phyloP scores from a whole-genome alignment of 1,140 invertebrate genomes.

The Melanaphis sacchari region DNA sequence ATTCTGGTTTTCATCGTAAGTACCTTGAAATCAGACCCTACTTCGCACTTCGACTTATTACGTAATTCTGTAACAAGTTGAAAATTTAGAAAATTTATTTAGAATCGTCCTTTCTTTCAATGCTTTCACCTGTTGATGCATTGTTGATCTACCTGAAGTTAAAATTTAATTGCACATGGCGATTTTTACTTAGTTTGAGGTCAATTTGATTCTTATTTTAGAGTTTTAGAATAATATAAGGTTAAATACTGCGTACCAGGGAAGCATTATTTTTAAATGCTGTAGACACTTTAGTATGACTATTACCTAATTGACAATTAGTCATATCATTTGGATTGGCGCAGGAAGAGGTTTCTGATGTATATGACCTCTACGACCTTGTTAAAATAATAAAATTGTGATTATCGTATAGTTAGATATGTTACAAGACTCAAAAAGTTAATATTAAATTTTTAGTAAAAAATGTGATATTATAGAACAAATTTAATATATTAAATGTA shows the following conservation, averaged over 20 bases:
- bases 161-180: background rate
- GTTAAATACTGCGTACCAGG: background rate
- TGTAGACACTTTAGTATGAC: background rate
- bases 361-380: constrained; percentile 20
- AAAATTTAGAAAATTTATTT: background rate
- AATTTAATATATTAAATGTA: background rate
- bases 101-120: background rate
- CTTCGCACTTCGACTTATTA: background rate
- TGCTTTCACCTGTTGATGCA: background rate
- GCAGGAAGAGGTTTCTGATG: constrained; percentile 5
- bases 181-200: background rate
- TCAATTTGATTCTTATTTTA: background rate
- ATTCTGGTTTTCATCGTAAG: too few species aligned
- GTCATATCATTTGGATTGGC: background rate
- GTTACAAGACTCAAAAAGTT: background rate
- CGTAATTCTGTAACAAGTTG: background rate
- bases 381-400: background rate
- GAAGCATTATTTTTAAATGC: constrained; percentile 9
- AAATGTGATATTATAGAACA: background rate
- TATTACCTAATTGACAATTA: constrained; percentile 41
- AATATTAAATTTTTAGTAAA: background rate
- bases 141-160: background rate
- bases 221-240: background rate
- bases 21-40: constrained; percentile 16
- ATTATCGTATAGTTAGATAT: background rate